Evolutionary conservation across 1,140 invertebrate species (phyloP), one percentile per base, ranked within the genome.

Genomic region (Drosophila funebris): DNA sequence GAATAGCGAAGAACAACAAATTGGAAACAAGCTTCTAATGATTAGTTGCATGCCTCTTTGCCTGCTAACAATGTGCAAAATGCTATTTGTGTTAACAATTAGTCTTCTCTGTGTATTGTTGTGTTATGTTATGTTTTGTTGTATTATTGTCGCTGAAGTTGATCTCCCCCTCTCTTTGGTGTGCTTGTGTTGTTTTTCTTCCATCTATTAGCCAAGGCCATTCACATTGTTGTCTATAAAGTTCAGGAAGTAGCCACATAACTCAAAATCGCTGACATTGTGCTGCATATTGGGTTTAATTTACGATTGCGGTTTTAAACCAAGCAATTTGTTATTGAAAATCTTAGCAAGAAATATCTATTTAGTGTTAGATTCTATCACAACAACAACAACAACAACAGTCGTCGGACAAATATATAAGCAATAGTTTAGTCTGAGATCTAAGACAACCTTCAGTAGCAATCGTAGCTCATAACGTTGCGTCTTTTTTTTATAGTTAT

Each of bases 11-110:
- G 16, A 66, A 54, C 60, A 78, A 82, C 83, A 88, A 88, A 88
- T 88, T 88, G 73, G 64, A 73, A 83, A 88, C 78, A 73, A 78
- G 83, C 83, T 73, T 88, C 83, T 83, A 88, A 88, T 83, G 64
- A 88, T 79, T 68, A 66, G 78, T 88, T 88, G 83, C 72, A 88
- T 82, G 78, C 72, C 71, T 64, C 78, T 78, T 77, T 74, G 46
- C 62, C 48, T 48, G 77, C 63, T 82, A 88, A 88, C 84, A 88
- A 88, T 79, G 83, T 88, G 83, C 78, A 88, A 88, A 88, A 88
- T 88, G 83, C 76, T 88, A 69, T 81, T 81, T 78, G 73, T 83
- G 63, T 80, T 80, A 69, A 76, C 81, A 84, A 84, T 85, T 80
- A 75, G 73, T 85, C 75, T 60, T 72, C 72, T 33, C 52, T 24